Percentiles rank a stretch among this genome's conserved stretches.
Evolutionary conservation across 1,140 invertebrate genomes (phyloP).

Genomic region (Subanguina moxae): DNA sequence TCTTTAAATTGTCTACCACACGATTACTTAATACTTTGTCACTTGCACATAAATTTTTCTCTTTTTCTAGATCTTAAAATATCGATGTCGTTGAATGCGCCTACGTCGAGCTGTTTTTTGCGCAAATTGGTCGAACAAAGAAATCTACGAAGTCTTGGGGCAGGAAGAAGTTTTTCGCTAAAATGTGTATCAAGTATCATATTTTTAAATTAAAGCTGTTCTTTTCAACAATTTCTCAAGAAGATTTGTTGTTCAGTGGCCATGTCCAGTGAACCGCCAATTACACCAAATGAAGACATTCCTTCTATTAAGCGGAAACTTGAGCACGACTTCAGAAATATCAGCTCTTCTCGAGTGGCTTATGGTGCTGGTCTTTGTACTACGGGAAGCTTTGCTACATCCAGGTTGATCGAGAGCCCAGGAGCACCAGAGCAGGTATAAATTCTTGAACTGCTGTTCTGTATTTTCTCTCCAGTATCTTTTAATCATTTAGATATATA

Average conservation of each 20-base stretch:
- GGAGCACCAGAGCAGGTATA: constrained; percentile 9
- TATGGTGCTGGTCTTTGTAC: constrained; percentile 24
- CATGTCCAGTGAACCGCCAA: too few relatives aligned
- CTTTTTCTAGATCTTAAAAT: too few relatives aligned
- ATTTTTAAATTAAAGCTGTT: neutral
- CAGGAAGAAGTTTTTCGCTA: neutral
- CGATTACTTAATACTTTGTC: too few relatives aligned
- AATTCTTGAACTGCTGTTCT: neutral
- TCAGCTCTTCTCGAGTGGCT: constrained; percentile 12
- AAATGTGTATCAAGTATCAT: neutral
- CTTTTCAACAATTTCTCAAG: neutral
- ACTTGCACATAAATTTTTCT: too few relatives aligned
- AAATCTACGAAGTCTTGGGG: neutral
- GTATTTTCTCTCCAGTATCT: neutral
- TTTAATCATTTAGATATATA: constrained; percentile 22
- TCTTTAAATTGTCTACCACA: too few relatives aligned
- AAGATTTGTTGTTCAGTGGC: too few relatives aligned
- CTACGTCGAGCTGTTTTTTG: too few relatives aligned
- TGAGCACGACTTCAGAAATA: constrained; percentile 9
- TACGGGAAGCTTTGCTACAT: constrained; percentile 8
- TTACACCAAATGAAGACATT: constrained; percentile 1
- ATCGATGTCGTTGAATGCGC: too few relatives aligned
- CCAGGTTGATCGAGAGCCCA: constrained; percentile 11
- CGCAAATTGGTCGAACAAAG: neutral
- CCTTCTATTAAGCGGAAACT: constrained; percentile 13